Conservation (phyloP, 2,888 invertebrate genomes). For the Leucania comma region DNA sequence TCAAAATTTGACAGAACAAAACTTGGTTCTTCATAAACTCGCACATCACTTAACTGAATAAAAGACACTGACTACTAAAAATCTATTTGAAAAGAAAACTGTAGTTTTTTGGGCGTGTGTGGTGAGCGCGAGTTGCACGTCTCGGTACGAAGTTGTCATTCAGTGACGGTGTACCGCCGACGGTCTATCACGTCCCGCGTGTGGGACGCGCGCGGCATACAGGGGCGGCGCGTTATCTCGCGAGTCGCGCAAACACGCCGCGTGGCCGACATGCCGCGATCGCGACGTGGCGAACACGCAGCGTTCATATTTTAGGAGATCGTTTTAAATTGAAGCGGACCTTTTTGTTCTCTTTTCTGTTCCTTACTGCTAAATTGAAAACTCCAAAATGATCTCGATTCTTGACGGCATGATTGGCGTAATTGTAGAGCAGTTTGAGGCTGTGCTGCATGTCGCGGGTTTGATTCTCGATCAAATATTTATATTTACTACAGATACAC, state of each 20-base stretch:
- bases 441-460: too few relatives aligned
- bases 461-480: too few relatives aligned
- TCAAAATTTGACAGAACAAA: neutral
- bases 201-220: conserved; percentile 59
- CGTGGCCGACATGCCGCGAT: neutral
- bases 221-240: conserved; percentile 31
- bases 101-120: neutral
- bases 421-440: too few relatives aligned
- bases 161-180: conserved; percentile 5
- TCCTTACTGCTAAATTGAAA: too few relatives aligned
- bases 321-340: neutral
- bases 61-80: neutral
- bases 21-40: neutral
- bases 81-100: neutral
- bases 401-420: too few relatives aligned
- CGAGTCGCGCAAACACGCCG: conserved; percentile 39
- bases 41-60: neutral
- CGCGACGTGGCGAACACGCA: neutral
- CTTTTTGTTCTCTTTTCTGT: neutral
- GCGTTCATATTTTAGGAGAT: conserved; percentile 11
- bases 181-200: conserved; percentile 56
- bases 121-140: conserved; percentile 5
- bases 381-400: too few relatives aligned
- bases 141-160: conserved; percentile 37
- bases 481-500: too few relatives aligned